Percentiles rank a stretch among this genome's conserved stretches.
Conservation (phyloP, 2,113 vertebrate genomes). For the Zosterops pallidus region DNA sequence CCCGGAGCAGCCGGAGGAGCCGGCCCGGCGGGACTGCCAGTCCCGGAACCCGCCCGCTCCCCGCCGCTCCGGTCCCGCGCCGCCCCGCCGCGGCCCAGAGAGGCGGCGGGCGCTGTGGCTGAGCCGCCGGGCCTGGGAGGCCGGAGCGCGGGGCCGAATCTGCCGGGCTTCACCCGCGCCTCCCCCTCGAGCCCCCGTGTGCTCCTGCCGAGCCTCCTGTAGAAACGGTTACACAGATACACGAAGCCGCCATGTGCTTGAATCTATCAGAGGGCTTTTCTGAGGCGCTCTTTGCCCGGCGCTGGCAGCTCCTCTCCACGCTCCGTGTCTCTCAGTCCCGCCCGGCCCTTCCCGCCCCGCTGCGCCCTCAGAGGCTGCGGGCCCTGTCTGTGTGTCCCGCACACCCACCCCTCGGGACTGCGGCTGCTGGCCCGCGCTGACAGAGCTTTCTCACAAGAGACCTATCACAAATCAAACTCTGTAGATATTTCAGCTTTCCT, state of each 20-base stretch:
- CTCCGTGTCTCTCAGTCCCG: accelerated
- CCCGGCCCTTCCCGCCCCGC: accelerated
- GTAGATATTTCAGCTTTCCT: not conserved
- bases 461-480: not conserved
- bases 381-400: no score
- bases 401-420: accelerated
- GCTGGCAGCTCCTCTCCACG: not conserved
- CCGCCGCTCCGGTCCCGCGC: accelerated
- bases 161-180: not conserved
- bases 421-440: accelerated
- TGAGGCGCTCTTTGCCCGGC: no score
- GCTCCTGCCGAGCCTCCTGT: not conserved
- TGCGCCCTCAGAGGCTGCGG: not conserved
- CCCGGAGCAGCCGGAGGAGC: no score
- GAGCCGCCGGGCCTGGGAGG: not conserved
- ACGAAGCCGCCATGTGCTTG: accelerated
- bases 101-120: no score
- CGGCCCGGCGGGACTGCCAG: no score
- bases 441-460: not conserved
- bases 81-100: not conserved
- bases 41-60: no score
- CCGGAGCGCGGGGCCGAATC: not conserved
- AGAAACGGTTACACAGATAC: not conserved
- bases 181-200: no score
- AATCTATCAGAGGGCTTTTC: accelerated